Conservation (phyloP, 2,113 vertebrate genomes). For the Phalacrocorax aristotelis region DNA sequence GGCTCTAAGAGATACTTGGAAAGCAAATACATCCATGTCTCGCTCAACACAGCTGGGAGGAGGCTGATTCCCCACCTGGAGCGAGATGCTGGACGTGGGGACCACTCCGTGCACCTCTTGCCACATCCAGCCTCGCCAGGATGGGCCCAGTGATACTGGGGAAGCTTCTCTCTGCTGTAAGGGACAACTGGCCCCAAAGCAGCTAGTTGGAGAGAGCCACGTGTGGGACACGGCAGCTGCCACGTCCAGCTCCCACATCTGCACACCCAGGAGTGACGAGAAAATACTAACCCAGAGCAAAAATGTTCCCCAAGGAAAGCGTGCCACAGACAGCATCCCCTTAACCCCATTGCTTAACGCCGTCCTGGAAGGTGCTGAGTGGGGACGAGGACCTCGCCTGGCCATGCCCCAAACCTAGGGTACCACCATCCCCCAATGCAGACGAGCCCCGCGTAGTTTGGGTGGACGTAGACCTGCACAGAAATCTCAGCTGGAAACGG, state of each 20-base stretch:
- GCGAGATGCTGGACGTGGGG: neutral
- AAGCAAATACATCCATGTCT: neutral
- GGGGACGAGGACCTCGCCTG: neutral
- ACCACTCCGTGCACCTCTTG: neutral
- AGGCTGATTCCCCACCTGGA: neutral
- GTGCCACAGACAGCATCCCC: neutral
- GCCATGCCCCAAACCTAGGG: neutral
- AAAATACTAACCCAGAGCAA: neutral
- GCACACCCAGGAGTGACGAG: rapidly evolving
- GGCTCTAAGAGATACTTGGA: neutral
- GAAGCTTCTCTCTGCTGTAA: neutral
- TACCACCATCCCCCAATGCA: neutral
- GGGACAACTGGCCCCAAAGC: neutral
- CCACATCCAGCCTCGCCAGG: neutral
- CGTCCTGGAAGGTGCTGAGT: neutral
- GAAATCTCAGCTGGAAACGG: neutral
- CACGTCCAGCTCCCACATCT: rapidly evolving
- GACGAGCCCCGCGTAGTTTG: neutral
- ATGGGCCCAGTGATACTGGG: neutral
- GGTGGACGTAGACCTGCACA: neutral
- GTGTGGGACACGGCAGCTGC: rapidly evolving
- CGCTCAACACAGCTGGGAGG: neutral
- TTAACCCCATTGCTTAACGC: neutral
- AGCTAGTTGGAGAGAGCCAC: neutral
- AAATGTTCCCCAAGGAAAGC: neutral